phyloP scores from a whole-genome alignment of 2,888 invertebrate genomes.

The Melieria crassipennis region DNA sequence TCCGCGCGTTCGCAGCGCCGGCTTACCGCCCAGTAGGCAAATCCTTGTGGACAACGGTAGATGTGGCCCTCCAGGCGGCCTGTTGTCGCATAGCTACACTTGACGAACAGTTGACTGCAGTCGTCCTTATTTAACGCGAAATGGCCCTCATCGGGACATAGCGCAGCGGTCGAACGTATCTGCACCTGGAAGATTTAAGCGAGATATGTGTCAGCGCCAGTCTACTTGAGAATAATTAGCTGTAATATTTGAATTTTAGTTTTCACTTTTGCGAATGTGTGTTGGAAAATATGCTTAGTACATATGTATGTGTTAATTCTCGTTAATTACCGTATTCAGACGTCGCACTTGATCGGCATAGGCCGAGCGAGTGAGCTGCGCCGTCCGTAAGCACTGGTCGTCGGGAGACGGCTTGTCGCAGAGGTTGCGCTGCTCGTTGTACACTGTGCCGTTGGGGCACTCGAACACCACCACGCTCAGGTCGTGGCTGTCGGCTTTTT shows the following conservation, averaged over 20 bases:
- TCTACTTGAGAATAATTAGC: too few relatives aligned
- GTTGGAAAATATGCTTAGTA: too few relatives aligned
- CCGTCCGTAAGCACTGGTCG: conserved; percentile 56
- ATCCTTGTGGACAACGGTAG: conserved; percentile 80
- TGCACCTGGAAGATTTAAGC: conserved; percentile 69
- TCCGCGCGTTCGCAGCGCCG: conserved; percentile 77
- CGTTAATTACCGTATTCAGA: conserved; percentile 53
- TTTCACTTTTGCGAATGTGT: too few relatives aligned
- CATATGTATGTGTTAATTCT: too few relatives aligned
- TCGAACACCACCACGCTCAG: conserved; percentile 78
- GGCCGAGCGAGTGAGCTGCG: conserved; percentile 43
- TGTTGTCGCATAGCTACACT: conserved; percentile 70
- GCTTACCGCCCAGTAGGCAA: conserved; percentile 81
- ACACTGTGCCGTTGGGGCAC: conserved; percentile 82
- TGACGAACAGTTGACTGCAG: conserved; percentile 78
- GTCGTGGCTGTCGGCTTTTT: conserved; percentile 73
- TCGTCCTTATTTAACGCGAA: conserved; percentile 75
- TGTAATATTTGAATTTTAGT: too few relatives aligned
- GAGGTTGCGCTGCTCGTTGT: conserved; percentile 76
- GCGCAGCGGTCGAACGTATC: conserved; percentile 68
- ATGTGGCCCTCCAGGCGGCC: conserved; percentile 74
- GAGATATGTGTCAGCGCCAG: neutral
- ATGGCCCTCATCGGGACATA: conserved; percentile 77
- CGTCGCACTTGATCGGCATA: conserved; percentile 51
- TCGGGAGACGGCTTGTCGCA: conserved; percentile 73